Base-by-base conservation (phyloP, 2,113 vertebrate species). In the Ceratotherium simum region DNA sequence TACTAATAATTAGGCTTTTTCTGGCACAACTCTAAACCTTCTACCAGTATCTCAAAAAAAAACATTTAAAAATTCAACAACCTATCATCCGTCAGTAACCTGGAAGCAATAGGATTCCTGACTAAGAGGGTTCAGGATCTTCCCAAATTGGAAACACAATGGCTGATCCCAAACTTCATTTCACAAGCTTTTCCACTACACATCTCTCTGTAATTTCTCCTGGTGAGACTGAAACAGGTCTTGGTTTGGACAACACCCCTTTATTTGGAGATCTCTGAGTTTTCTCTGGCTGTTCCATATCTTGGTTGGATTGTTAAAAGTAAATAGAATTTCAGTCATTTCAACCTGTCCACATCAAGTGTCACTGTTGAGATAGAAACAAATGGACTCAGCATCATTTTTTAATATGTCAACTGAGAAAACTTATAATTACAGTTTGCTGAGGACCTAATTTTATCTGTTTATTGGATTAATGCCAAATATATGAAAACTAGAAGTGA, bases 291-390 rank as follows among this genome's bases (percentile, higher is more conserved):
- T n/a, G 11, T 62, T 90, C 18, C 33, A 36, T 46, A 91, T 42
- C 33, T 95, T 27, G 27, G 51, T 64, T 39, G 76, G 64, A 72
- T 9, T 96, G 36, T 89, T 94, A 75, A 92, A 56, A 54, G 51
- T 48, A 95, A 95, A 86, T 31, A 42, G 70, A 23, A 91, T 70
- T 90, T 90, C 64, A 93, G 73, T 76, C 72, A 96, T 87, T 96
- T 4, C 69, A 82, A 91, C 42, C 27, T 70, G 4, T 93, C 91
- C 90, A 84, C 33, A 79, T 85, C 65, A 73, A 86, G 36, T 62
- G 21, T 65, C 89, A 90, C 46, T 20, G 25, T 2, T 81, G 78
- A 94, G 6, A 96, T 2, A 31, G 81, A 96, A 93, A 96, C 18
- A 91, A 73, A 96, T 27, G 8, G 62, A 91, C 62, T 20, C 81